These are phyloP conservation scores for Anhinga anhinga DNA, from an alignment of 2,113 vertebrate genomes.

Conservation along the genomic window DNA sequence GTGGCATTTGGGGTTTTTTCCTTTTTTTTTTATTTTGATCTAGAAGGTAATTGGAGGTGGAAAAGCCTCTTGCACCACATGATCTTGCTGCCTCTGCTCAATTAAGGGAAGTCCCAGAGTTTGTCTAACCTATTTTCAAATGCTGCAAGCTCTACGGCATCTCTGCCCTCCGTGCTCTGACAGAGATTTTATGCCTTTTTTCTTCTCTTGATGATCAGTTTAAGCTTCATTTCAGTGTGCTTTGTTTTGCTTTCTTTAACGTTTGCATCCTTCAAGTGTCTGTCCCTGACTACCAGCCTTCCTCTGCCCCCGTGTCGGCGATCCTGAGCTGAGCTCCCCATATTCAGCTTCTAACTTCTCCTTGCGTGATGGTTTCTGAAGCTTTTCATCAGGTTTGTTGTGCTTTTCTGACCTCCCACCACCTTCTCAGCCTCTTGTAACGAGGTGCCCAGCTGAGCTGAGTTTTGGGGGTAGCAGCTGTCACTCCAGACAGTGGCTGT, in stretches of 20 bases:
- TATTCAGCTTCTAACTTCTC: not conserved
- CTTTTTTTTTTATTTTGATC: not conserved
- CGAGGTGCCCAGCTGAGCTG: not conserved
- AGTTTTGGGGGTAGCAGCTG: not conserved
- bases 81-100: not conserved
- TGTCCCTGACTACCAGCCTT: not conserved
- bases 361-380: not conserved
- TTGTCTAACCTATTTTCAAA: not conserved
- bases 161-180: not conserved
- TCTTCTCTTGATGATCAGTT: not conserved
- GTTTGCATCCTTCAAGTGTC: not conserved
- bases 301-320: not conserved
- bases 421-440: not conserved
- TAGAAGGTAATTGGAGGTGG: not conserved
- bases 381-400: not conserved
- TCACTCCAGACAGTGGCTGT: not conserved
- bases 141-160: rapidly evolving
- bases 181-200: not conserved
- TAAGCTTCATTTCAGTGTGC: not conserved
- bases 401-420: not conserved
- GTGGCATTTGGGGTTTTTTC: not conserved
- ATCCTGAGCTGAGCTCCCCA: not conserved
- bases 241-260: not conserved
- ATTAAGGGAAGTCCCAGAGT: not conserved
- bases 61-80: not conserved